These are phyloP conservation scores for Pithecia hirsuta DNA, from an alignment of 2,797 vertebrate species.

Conservation along the genomic window DNA sequence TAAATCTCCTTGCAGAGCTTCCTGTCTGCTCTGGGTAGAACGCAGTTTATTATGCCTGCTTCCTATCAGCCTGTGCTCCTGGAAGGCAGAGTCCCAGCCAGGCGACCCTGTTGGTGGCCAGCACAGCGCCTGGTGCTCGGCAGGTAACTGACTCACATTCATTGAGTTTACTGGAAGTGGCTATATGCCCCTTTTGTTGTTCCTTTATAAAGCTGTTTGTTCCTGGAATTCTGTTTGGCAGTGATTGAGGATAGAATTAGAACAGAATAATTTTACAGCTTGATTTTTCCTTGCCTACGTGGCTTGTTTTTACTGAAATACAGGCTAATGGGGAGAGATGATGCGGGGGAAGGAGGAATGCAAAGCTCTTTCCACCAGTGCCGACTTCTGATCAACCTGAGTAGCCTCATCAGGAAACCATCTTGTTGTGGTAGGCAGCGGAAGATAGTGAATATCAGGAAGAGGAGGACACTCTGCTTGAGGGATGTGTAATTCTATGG, in stretches of 20 bases:
- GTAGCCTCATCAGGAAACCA: background rate
- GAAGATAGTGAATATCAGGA: background rate
- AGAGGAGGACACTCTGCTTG: background rate
- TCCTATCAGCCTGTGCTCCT: background rate
- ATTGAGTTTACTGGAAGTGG: background rate
- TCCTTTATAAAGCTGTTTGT: background rate
- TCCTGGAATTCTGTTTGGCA: background rate
- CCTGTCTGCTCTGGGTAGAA: background rate
- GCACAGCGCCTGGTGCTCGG: background rate
- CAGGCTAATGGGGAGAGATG: background rate
- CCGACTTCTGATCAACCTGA: background rate
- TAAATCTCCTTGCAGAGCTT: background rate
- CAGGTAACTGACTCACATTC: background rate
- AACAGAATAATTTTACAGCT: background rate
- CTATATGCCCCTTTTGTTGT: background rate
- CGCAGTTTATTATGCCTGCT: rapidly evolving
- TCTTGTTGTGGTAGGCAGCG: rapidly evolving
- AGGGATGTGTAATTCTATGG: background rate
- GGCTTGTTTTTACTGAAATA: background rate
- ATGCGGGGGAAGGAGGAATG: background rate
- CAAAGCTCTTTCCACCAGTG: background rate
- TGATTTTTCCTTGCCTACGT: background rate
- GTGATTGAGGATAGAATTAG: background rate
- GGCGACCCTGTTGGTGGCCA: background rate
- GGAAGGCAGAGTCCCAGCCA: background rate